A percentile compares a stretch with the other conserved stretches of the same genome.
phyloP scores from a whole-genome alignment of 2,113 vertebrate species.

The Oenanthe melanoleuca region DNA sequence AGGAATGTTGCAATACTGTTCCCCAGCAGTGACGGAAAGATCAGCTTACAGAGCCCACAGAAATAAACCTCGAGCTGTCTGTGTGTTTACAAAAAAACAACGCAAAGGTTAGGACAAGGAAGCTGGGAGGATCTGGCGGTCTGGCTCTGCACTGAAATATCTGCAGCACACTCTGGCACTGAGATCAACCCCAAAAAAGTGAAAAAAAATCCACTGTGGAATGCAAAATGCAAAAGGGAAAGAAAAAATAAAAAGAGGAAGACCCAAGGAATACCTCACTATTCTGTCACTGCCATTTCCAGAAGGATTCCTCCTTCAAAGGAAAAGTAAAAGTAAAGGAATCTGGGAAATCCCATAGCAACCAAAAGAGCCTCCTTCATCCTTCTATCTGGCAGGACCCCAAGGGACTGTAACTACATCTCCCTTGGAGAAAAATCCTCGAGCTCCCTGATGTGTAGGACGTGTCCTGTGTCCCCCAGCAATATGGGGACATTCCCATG shows the following conservation, averaged over 20 bases:
- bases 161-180: background rate
- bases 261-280: background rate
- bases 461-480: rapidly evolving
- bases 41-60: slow-evolving; percentile 61
- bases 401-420: background rate
- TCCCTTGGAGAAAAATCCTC: background rate
- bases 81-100: slow-evolving; percentile 62
- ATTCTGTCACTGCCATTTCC: background rate
- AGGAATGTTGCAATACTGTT: slow-evolving; percentile 71
- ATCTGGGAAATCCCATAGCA: background rate
- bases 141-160: background rate
- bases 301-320: background rate
- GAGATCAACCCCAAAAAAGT: background rate
- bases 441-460: background rate
- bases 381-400: background rate
- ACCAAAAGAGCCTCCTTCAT: background rate
- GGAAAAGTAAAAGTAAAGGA: background rate
- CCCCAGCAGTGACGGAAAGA: slow-evolving; percentile 59
- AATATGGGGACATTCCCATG: rapidly evolving
- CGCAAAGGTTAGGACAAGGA: slow-evolving; percentile 56
- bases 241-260: background rate
- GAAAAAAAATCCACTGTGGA: background rate
- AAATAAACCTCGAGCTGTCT: slow-evolving; percentile 60
- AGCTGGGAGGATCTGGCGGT: background rate
- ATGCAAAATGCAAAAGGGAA: background rate